These are phyloP conservation scores for Pristionchus fissidentatus DNA, from an alignment of 2,888 invertebrate genomes.

Conservation along the genomic window DNA sequence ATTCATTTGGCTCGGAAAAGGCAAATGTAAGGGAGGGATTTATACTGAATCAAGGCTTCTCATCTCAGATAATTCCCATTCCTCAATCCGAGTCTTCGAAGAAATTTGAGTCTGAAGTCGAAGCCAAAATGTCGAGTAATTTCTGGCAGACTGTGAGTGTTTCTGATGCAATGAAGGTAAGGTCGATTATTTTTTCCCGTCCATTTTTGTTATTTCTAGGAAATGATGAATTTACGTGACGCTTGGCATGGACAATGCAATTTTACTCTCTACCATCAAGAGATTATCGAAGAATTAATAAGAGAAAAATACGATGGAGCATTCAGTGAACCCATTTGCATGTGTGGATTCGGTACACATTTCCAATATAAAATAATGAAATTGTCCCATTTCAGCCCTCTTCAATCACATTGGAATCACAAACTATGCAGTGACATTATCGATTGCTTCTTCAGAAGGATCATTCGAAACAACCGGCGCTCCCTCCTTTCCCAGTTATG, in stretches of 20 bases:
- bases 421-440: background rate
- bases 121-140: background rate
- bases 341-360: conserved; percentile 36
- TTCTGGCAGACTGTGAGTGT: background rate
- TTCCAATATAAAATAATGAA: background rate
- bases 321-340: conserved; percentile 36
- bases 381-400: background rate
- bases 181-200: background rate
- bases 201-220: background rate
- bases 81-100: background rate
- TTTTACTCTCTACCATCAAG: conserved; percentile 19
- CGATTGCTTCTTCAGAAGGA: conserved; percentile 21
- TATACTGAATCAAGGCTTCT: background rate
- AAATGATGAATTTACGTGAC: background rate
- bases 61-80: background rate
- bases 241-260: conserved; percentile 25
- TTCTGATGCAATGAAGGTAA: background rate
- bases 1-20: background rate
- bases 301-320: conserved; percentile 17
- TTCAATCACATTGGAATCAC: conserved; percentile 36
- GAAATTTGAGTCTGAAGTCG: background rate
- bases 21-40: background rate
- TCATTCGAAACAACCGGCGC: conserved; percentile 26
- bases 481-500: conserved; percentile 41
- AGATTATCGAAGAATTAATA: background rate